These are phyloP conservation scores for Zelleria hepariella DNA, from an alignment of 2,888 invertebrate genomes.

Conservation along the genomic window DNA sequence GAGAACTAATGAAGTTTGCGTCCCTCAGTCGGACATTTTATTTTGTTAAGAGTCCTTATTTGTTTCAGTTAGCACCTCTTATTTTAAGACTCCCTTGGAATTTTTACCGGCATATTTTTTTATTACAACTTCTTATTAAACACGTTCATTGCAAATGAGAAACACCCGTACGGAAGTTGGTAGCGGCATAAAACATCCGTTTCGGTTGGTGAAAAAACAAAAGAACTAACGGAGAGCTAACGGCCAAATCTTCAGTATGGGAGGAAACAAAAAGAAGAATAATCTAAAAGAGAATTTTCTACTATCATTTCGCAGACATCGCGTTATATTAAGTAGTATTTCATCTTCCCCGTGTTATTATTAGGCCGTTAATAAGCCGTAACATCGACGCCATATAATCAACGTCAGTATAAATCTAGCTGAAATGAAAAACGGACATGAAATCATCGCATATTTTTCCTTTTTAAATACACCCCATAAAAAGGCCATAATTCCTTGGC, in stretches of 20 bases:
- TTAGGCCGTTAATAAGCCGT: constrained; percentile 55
- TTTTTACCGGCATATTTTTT: constrained; percentile 16
- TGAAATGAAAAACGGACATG: constrained; percentile 62
- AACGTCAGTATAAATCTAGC: constrained; percentile 59
- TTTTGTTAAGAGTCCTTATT: constrained; percentile 60
- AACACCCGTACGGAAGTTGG: no score
- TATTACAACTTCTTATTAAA: no score
- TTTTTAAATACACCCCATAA: constrained; percentile 58
- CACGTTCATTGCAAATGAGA: no score
- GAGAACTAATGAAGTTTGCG: constrained; percentile 63
- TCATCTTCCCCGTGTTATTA: constrained; percentile 52
- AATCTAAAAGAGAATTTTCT: background rate
- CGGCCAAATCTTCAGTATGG: no score
- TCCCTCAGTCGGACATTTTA: constrained; percentile 48
- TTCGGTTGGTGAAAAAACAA: no score
- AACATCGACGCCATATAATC: constrained; percentile 62
- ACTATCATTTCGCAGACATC: constrained; percentile 11
- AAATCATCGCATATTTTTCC: constrained; percentile 60
- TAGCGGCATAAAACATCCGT: no score
- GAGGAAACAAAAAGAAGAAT: no score
- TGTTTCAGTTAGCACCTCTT: constrained; percentile 62
- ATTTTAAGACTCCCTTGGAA: constrained; percentile 24
- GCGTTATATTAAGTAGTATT: constrained; percentile 28
- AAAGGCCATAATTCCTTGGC: constrained; percentile 60
- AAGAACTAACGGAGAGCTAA: no score